These are phyloP conservation scores for Brevimyrus niger DNA, from an alignment of 2,113 vertebrate genomes.

Conservation along the genomic window DNA sequence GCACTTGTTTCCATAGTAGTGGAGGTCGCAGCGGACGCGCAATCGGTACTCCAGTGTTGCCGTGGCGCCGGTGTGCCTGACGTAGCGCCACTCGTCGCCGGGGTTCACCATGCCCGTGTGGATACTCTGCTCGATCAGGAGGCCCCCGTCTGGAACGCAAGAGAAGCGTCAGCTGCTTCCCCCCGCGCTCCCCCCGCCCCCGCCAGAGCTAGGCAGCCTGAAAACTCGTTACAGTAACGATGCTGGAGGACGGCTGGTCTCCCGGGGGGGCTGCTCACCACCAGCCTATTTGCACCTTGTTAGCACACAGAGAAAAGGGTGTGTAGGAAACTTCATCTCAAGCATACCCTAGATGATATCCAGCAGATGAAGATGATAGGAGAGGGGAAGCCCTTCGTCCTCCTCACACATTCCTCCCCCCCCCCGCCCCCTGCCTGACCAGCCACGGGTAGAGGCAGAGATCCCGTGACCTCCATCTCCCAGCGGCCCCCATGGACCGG, in stretches of 20 bases:
- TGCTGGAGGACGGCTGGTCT: not conserved
- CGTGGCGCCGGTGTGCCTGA: constrained; percentile 72
- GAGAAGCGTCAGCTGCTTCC: not conserved
- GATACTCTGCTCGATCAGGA: constrained; percentile 76
- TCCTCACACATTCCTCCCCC: not conserved
- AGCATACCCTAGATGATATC: not conserved
- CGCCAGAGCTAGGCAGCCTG: too few species aligned
- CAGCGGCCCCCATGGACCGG: not conserved
- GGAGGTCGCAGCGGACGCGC: constrained; percentile 79
- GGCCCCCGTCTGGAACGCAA: constrained; percentile 52
- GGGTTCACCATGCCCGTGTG: constrained; percentile 87
- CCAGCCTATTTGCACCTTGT: not conserved
- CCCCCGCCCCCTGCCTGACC: not conserved
- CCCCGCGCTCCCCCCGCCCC: not conserved
- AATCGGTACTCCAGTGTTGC: constrained; percentile 76
- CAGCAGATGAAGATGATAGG: not conserved
- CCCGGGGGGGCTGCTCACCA: not conserved
- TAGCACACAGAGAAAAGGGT: not conserved
- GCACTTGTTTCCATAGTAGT: constrained; percentile 87
- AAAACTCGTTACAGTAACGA: not conserved
- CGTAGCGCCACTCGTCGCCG: constrained; percentile 78
- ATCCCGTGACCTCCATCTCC: not conserved
- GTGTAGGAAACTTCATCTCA: not conserved
- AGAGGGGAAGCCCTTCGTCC: not conserved
- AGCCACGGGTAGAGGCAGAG: not conserved